phyloP scores from a whole-genome alignment of 2,888 invertebrate species.

The Tubulanus polymorphus region DNA sequence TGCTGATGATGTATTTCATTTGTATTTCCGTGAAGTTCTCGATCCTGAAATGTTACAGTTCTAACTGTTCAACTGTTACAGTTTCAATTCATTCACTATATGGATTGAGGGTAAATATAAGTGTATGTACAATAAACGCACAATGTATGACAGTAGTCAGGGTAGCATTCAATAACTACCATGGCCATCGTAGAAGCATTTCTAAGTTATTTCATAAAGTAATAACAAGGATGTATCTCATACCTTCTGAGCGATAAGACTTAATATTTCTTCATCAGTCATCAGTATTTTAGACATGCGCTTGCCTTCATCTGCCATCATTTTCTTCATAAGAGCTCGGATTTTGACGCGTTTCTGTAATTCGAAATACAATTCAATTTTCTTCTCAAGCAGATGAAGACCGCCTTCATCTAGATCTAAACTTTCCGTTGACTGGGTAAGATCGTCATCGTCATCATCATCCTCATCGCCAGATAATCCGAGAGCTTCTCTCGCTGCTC shows the following conservation, averaged over 20 bases:
- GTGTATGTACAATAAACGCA: too few relatives aligned
- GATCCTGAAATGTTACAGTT: slow-evolving; percentile 1
- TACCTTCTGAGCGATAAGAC: slow-evolving; percentile 44
- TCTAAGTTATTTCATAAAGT: too few relatives aligned
- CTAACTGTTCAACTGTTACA: too few relatives aligned
- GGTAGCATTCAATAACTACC: too few relatives aligned
- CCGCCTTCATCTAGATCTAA: neutral
- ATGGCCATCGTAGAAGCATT: too few relatives aligned
- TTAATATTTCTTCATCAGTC: slow-evolving; percentile 46
- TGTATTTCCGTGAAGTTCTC: neutral
- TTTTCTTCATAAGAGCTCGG: slow-evolving; percentile 30
- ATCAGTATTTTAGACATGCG: slow-evolving; percentile 46
- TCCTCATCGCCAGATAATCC: too few relatives aligned
- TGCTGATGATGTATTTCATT: too few relatives aligned
- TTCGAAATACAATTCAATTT: slow-evolving; percentile 11
- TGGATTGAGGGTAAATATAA: too few relatives aligned
- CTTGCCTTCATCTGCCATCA: slow-evolving; percentile 45
- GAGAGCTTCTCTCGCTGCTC: too few relatives aligned
- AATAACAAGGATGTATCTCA: neutral
- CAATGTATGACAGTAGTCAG: too few relatives aligned
- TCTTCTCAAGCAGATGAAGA: neutral
- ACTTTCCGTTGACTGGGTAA: neutral
- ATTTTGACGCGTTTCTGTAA: neutral
- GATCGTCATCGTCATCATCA: too few relatives aligned
- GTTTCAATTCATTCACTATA: too few relatives aligned